Evolutionary conservation across 2,888 invertebrate genomes (phyloP).

Genomic region (Pachydiplax longipennis): DNA sequence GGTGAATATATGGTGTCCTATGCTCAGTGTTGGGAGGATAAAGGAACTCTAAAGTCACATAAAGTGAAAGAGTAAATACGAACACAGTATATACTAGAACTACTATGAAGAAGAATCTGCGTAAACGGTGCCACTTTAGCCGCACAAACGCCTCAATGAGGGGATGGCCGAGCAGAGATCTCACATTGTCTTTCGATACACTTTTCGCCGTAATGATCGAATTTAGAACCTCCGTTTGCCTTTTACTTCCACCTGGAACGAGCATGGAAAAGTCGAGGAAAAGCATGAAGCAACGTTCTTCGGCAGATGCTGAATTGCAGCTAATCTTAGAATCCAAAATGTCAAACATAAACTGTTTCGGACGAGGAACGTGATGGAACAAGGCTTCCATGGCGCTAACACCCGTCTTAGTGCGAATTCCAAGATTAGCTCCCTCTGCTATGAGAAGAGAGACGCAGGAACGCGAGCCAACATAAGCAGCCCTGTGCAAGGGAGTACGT

Average conservation of each 20-base stretch:
- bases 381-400: constrained; percentile 59
- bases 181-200: background rate
- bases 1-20: background rate
- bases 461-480: constrained; percentile 63
- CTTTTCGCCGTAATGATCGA: constrained; percentile 58
- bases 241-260: constrained; percentile 56
- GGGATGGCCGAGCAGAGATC: constrained; percentile 63
- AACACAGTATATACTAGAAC: constrained; percentile 63
- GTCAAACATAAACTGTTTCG: constrained; percentile 57
- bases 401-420: constrained; percentile 55
- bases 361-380: constrained; percentile 57
- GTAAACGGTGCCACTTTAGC: constrained; percentile 66
- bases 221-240: constrained; percentile 66
- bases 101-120: constrained; percentile 65
- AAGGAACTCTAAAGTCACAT: constrained; percentile 55
- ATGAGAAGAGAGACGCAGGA: constrained; percentile 62
- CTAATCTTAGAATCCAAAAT: constrained; percentile 57
- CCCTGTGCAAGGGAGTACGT: constrained; percentile 65
- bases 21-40: background rate
- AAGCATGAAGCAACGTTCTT: constrained; percentile 22
- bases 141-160: constrained; percentile 66
- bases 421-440: constrained; percentile 58
- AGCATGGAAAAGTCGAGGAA: constrained; percentile 58
- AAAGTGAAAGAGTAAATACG: constrained; percentile 63
- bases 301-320: constrained; percentile 52